phyloP scores from a whole-genome alignment of 2,113 vertebrate species.

The Mobula hypostoma region DNA sequence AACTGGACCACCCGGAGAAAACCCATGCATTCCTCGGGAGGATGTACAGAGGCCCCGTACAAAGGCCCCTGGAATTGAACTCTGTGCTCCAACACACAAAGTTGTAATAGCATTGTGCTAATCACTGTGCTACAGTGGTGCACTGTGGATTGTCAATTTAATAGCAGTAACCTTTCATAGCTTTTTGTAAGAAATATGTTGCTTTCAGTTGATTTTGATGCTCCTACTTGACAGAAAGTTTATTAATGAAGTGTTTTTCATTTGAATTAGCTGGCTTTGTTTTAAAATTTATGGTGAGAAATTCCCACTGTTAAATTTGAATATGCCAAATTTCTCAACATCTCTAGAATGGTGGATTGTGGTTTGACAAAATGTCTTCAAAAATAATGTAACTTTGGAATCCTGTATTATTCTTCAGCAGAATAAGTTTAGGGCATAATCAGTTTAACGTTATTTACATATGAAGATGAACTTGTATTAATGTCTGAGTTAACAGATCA shows the following conservation, averaged over 20 bases:
- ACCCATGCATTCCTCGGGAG: too few relatives aligned
- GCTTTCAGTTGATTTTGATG: not conserved
- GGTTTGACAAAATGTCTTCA: not conserved
- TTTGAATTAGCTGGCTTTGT: not conserved
- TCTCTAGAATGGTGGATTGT: not conserved
- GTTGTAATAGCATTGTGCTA: too few relatives aligned
- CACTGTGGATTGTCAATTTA: not conserved
- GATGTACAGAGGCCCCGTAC: too few relatives aligned
- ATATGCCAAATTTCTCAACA: slow-evolving; percentile 1
- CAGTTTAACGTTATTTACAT: not conserved
- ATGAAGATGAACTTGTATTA: not conserved
- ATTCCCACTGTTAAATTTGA: not conserved
- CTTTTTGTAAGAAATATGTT: not conserved
- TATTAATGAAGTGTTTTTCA: not conserved
- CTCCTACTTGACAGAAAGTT: not conserved
- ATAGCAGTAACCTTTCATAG: not conserved
- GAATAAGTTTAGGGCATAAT: not conserved
- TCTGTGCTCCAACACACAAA: too few relatives aligned
- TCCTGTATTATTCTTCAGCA: not conserved
- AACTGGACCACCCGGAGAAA: too few relatives aligned
- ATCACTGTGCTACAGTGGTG: too few relatives aligned
- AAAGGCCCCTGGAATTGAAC: too few relatives aligned
- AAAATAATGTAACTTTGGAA: not conserved
- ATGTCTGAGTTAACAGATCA: not conserved
- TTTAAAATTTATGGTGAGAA: not conserved